A percentile compares a stretch with the other conserved stretches of the same genome.
Evolutionary conservation across 2,113 vertebrate genomes (phyloP).

Genomic region (Lophura nycthemera): DNA sequence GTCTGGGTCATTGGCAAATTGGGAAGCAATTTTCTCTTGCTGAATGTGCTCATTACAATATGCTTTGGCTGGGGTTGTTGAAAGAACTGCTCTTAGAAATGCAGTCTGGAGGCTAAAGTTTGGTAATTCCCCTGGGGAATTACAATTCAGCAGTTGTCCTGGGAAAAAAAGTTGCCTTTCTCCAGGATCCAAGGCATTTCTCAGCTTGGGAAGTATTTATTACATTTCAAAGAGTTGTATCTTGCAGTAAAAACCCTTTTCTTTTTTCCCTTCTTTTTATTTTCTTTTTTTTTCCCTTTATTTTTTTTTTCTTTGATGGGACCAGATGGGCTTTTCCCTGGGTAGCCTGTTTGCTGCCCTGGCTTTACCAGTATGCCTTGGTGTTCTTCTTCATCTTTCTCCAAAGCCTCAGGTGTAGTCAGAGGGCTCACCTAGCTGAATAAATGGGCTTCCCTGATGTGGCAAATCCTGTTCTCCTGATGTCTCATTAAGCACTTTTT

Average conservation of each 20-base stretch:
- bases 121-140: background rate
- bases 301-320: background rate
- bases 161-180: background rate
- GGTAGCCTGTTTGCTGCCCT: background rate
- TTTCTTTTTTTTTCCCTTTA: background rate
- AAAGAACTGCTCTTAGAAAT: background rate
- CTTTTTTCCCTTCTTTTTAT: fast-evolving
- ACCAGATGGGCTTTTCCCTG: conserved; percentile 15
- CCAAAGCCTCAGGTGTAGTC: conserved; percentile 20
- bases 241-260: background rate
- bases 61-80: background rate
- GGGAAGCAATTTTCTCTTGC: background rate
- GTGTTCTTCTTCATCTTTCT: conserved; percentile 4
- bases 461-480: conserved; percentile 11
- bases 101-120: background rate
- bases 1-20: background rate
- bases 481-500: conserved; percentile 43
- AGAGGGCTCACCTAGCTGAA: background rate
- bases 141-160: background rate
- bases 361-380: background rate
- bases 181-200: background rate
- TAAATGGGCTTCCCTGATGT: conserved; percentile 23
- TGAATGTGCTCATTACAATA: background rate
- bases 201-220: background rate
- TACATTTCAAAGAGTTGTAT: background rate